Base-by-base conservation (phyloP, 2,797 vertebrate species). In the Esox masquinongy region DNA sequence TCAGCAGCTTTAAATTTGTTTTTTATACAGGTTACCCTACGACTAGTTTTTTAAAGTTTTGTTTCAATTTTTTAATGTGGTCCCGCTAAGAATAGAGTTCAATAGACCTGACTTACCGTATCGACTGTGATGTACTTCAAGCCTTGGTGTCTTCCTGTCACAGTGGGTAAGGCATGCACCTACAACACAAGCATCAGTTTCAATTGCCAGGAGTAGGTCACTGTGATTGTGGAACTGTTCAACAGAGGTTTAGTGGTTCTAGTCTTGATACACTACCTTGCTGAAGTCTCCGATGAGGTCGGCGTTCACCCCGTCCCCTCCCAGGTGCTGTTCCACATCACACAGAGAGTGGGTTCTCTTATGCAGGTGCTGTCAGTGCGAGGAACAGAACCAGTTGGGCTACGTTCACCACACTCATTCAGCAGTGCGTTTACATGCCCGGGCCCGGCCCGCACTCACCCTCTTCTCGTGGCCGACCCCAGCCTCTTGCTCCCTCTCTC, bases 241-340 rank as follows among this genome's bases (percentile, higher is more conserved):
- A 36, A 17, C 22, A 36, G 22, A 4, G 29, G 7, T 31, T 19
- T 34, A 61, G 56, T 16, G 9, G 29, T 16, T 31, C 22, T 34
- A 61, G 22, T 61, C 56, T 61, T 12, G 24, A 61, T 61, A 11
- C 24, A 89, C 74, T 59, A 93, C 91, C 81, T 87, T 91, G 74
- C 91, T 92, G 75, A 92, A 92, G 86, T 94, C 92, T 74, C 91
- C 91, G 67, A 87, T 88, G 49, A 93, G 85, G 73, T 83, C 80
- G 0, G 80, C 83, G 56, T 79, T 80, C 51, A 85, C 77, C 34
- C 36, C 74, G 36, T 91, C 88, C 74, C 89, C 87, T 71, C 89
- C 88, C 16, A 91, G 80, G 43, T 74, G 73, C 31, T 89, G 80
- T 53, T 82, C 80, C n/a, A 86, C 72, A 64, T 92, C 88, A 82